Evolutionary conservation across 2,888 invertebrate genomes (phyloP).

Genomic region (Chloroclystis v-ata): DNA sequence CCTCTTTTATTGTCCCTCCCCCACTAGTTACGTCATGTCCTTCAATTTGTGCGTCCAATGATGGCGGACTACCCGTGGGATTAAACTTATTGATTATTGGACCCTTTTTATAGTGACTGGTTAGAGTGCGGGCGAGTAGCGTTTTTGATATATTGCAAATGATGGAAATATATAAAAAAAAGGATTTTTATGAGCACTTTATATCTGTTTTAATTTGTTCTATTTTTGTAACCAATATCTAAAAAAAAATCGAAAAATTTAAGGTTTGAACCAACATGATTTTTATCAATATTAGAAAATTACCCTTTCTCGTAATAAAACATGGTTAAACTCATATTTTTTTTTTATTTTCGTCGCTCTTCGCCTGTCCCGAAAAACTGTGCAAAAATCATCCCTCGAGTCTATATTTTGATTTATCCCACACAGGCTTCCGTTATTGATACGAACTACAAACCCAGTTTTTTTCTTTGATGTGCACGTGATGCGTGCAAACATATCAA

Average conservation of each 20-base stretch:
- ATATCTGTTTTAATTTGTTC: no score
- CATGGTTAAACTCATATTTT: no score
- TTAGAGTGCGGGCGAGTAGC: background rate
- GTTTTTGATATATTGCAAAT: no score
- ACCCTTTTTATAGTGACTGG: conserved; percentile 59
- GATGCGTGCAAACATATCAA: conserved; percentile 59
- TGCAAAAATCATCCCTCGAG: conserved; percentile 35
- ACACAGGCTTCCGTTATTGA: conserved; percentile 56
- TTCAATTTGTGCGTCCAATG: conserved; percentile 74
- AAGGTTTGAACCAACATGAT: no score
- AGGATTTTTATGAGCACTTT: no score
- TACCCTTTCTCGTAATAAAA: no score
- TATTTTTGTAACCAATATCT: no score
- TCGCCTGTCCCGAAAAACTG: conserved; percentile 25
- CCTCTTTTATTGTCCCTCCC: conserved; percentile 16
- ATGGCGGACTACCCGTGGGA: conserved; percentile 71
- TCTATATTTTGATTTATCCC: conserved; percentile 62
- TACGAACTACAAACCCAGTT: conserved; percentile 59
- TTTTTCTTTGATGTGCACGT: conserved; percentile 61
- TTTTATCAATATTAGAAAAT: no score
- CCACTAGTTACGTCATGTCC: conserved; percentile 34
- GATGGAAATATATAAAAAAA: no score
- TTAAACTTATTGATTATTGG: conserved; percentile 78
- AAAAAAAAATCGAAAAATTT: no score
- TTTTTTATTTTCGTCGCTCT: background rate